Conservation (phyloP, 2,113 vertebrate genomes). For the Morone chrysops region DNA sequence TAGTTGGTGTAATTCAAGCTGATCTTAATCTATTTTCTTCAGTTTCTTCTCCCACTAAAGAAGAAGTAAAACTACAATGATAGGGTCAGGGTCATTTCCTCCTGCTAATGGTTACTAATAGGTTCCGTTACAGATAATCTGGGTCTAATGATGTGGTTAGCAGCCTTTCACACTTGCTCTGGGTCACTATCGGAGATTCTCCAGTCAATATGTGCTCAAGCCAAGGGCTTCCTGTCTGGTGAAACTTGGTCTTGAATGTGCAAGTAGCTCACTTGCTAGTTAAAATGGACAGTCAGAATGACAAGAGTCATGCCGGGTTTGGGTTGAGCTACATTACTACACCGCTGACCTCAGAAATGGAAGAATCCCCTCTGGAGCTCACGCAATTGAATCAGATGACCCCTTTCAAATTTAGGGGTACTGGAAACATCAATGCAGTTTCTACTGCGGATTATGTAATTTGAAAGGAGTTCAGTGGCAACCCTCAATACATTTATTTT, state of each 20-base stretch:
- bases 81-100: conserved; percentile 71
- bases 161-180: conserved; percentile 41
- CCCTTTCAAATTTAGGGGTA: background rate
- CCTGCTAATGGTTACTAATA: conserved; percentile 69
- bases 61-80: conserved; percentile 61
- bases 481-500: background rate
- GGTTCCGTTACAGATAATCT: conserved; percentile 69
- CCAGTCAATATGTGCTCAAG: conserved; percentile 58
- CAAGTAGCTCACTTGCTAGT: conserved; percentile 14
- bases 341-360: conserved; percentile 11
- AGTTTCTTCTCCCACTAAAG: conserved; percentile 24
- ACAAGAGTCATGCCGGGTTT: conserved; percentile 14
- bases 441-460: background rate
- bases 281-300: conserved; percentile 21
- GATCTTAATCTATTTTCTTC: conserved; percentile 67
- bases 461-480: background rate
- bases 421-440: background rate
- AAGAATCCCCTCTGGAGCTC: conserved; percentile 7
- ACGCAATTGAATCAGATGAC: conserved; percentile 3
- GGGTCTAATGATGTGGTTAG: conserved; percentile 70
- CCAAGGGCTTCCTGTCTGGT: conserved; percentile 18
- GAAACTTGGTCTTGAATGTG: conserved; percentile 30
- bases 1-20: conserved; percentile 58
- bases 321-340: background rate
- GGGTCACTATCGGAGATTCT: conserved; percentile 51